Conservation (phyloP, 2,888 invertebrate species). For the Andrena praecox region DNA sequence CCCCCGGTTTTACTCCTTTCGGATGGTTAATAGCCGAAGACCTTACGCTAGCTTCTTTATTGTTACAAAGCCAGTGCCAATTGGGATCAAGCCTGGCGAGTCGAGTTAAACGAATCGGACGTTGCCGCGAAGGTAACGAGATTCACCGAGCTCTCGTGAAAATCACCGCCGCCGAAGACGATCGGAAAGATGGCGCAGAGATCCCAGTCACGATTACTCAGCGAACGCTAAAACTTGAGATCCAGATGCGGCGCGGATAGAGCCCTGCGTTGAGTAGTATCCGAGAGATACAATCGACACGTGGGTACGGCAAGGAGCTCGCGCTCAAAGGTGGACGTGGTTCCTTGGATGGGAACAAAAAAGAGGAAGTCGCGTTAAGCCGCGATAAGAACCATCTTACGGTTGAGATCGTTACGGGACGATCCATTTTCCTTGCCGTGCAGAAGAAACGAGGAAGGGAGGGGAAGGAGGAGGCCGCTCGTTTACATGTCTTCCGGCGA, state of each 20-base stretch:
- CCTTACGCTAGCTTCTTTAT: no score
- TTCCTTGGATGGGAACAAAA: background rate
- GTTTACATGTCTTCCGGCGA: constrained; percentile 58
- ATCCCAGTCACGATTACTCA: constrained; percentile 11
- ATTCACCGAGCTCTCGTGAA: no score
- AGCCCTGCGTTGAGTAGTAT: constrained; percentile 13
- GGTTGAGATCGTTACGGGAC: constrained; percentile 42
- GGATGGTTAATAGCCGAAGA: no score
- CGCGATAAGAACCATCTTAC: constrained; percentile 46
- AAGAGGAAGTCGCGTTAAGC: constrained; percentile 49
- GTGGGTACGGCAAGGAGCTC: constrained; percentile 31
- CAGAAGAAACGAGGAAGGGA: constrained; percentile 11
- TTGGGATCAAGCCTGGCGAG: no score
- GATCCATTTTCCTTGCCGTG: constrained; percentile 49
- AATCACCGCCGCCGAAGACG: no score
- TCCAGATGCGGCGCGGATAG: constrained; percentile 49
- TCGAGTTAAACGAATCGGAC: no score
- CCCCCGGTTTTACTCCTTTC: no score
- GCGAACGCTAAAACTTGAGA: constrained; percentile 16
- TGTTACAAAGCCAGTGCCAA: no score
- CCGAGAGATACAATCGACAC: constrained; percentile 46
- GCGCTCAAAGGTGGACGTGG: constrained; percentile 16
- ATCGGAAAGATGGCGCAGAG: no score
- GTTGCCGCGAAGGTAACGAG: no score
- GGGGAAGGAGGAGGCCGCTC: constrained; percentile 14